Evolutionary conservation across 2,888 invertebrate genomes (phyloP), one percentile per base, ranked within the genome.

Genomic region (Cinara cedri): DNA sequence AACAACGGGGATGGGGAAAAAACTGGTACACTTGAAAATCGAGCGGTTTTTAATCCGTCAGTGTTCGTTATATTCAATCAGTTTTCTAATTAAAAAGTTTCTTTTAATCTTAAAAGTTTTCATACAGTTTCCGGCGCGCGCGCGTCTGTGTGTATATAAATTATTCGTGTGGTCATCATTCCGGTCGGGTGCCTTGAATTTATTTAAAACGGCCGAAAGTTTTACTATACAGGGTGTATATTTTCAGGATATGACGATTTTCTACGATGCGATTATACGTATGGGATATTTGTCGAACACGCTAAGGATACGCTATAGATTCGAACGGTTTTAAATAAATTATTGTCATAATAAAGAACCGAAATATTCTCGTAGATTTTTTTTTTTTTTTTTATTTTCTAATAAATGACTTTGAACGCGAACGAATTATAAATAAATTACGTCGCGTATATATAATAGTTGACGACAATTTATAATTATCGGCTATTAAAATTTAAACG

Each of bases 11-110:
- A n/a, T n/a, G n/a, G n/a, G n/a, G 6, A 34, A 34, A 34, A 34
- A 34, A 34, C 34, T 6, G 34, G 3, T 24, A 3, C 60, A 49
- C 19, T 60, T 62, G 16, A 49, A 16, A 51, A 51, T 62, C 51
- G 62, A 62, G 34, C 57, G 11, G 10, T 72, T 57, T 72, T 62
- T 63, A 63, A 74, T 74, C 44, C 62, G 34, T 51, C 72, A 16
- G 51, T 11, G 62, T 63, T 62, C 21, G 19, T 74, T 34, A 34
- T 34, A 6, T 63, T 74, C 62, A 62, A 62, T 62, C 62, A 51
- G 62, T 63, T 74, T 74, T 74, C 34, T 51, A 74, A 74, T 74
- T 74, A 74, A 63, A 72, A 74, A 74, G 72, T 74, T 74, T 21
- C 21, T 51, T 63, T 74, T 63, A 74, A 74, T 74, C 34, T 51